Base-by-base conservation (phyloP, 2,113 vertebrate genomes). In the Phyllopteryx taeniolatus region DNA sequence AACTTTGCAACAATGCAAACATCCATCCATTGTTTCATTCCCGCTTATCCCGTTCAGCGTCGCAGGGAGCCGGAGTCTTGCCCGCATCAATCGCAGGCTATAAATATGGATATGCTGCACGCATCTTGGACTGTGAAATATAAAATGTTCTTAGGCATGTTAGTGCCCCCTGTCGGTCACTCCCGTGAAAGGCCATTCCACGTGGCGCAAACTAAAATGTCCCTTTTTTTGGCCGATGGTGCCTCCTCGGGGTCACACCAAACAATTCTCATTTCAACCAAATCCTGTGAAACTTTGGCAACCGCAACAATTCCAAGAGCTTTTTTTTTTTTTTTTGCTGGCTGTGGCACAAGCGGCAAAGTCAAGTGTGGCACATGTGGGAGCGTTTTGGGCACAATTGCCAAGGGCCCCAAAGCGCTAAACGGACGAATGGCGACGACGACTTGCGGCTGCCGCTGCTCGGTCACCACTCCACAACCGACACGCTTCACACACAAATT, bases 341-440 rank as follows among this genome's bases (percentile, higher is more conserved):
- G 71, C 68, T 63, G 61, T 20, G 68, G 22, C 56, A 22, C 77
- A 63, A 44, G 60, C 74, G 62, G 43, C 46, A 66, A 46, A 8
- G 20, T 22, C 53, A 66, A 46, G 3, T 15, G 83, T 85, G 88
- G 82, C 82, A 73, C 93, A 92, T 88, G 68, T 93, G 92, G 92
- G 87, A 93, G 75, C 84, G 82, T 51, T 94, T 39, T 2, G 5
- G 59, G 17, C 17, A 10, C 70, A 82, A 84, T 83, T 80, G 83
- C 89, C 89, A 91, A 91, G 88, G 90, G 73, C 82, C 73, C 93
- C 91, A 93, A 92, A 93, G 89, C 88, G 90, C 90, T 92, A 92
- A 91, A 93, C 90, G 90, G 89, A 81, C 88, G 86, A 87, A 89
- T 87, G 87, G 86, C 27, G 27, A 27, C 92, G 92, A 93, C 92